Conservation (phyloP, 2,888 invertebrate species). For the Spialia ferax region DNA sequence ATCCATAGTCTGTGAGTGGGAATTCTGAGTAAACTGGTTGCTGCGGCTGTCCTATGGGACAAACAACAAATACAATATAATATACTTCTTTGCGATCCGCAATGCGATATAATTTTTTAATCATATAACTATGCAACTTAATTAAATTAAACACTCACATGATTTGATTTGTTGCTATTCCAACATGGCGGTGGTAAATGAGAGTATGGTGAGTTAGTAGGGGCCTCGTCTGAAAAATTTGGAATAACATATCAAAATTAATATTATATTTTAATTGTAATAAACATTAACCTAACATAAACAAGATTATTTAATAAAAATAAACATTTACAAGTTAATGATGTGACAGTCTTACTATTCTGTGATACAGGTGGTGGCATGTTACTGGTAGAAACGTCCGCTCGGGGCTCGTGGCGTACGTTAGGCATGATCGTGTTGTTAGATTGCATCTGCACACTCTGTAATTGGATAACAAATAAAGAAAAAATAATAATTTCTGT, state of each 20-base stretch:
- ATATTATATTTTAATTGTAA: too few relatives aligned
- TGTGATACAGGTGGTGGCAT: conserved; percentile 73
- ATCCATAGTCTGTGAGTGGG: conserved; percentile 82
- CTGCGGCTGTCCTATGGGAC: conserved; percentile 72
- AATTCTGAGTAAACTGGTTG: conserved; percentile 82
- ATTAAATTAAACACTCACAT: conserved; percentile 56
- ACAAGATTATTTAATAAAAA: background rate
- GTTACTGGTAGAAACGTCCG: conserved; percentile 69
- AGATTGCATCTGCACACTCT: conserved; percentile 21
- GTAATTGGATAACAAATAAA: background rate
- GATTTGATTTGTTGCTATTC: conserved; percentile 75
- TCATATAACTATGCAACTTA: background rate
- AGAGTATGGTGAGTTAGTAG: conserved; percentile 66
- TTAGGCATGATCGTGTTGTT: conserved; percentile 50
- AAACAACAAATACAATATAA: background rate
- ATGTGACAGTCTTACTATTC: conserved; percentile 29
- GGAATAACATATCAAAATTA: background rate
- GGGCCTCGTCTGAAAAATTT: conserved; percentile 62
- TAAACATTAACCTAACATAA: too few relatives aligned
- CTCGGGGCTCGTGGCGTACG: conserved; percentile 66
- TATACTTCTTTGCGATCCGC: too few relatives aligned
- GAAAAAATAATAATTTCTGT: background rate
- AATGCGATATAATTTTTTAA: background rate
- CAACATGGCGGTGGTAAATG: conserved; percentile 73
- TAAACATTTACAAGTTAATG: background rate